Evolutionary conservation across 2,113 vertebrate species (phyloP).

Genomic region (Thomomys bottae): DNA sequence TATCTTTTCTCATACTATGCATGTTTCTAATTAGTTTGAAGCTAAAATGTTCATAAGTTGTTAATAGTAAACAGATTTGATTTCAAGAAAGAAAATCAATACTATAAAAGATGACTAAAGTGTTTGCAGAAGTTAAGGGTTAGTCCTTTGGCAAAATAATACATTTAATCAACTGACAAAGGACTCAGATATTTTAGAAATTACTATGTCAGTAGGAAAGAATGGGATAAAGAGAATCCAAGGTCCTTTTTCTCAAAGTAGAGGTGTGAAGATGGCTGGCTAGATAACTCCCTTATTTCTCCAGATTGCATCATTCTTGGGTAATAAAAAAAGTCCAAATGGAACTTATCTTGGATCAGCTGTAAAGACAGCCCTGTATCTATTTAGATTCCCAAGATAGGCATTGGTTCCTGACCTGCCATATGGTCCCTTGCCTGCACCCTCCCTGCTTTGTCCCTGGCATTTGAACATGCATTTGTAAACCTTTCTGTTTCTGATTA

Average conservation of each 20-base stretch:
- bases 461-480: background rate
- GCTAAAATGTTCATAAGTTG: slow-evolving; percentile 25
- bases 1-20: slow-evolving; percentile 31
- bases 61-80: slow-evolving; percentile 48
- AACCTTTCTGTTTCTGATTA: background rate
- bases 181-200: background rate
- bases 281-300: background rate
- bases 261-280: background rate
- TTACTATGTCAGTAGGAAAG: background rate
- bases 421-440: background rate
- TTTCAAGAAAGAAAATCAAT: slow-evolving; percentile 40
- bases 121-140: background rate
- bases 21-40: slow-evolving; percentile 49
- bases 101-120: background rate
- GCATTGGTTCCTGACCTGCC: background rate
- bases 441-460: background rate
- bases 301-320: background rate
- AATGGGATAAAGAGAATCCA: background rate
- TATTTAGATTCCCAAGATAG: background rate
- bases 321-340: background rate
- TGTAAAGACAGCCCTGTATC: background rate
- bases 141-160: background rate
- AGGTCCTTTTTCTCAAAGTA: background rate
- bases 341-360: background rate
- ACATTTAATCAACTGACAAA: background rate